These are phyloP conservation scores for Neolamprologus falcicula DNA, from an alignment of 2,113 vertebrate species.

Conservation along the genomic window DNA sequence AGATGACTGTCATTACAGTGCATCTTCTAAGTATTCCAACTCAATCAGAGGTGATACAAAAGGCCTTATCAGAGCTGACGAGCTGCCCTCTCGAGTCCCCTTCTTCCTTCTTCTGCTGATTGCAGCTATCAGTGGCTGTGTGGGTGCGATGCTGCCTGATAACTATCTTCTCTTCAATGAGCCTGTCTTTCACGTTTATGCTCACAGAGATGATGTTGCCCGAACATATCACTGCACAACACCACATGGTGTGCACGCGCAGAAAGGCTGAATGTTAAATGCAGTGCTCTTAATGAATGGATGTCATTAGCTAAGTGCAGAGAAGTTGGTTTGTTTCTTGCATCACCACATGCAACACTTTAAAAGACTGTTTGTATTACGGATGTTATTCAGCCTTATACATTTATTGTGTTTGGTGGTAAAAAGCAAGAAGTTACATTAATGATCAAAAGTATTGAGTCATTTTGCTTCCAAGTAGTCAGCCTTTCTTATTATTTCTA, in stretches of 20 bases:
- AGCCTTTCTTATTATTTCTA: background rate
- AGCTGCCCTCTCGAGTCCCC: slow-evolving; percentile 47
- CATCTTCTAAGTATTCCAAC: slow-evolving; percentile 42
- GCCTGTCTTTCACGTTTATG: background rate
- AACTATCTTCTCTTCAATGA: slow-evolving; percentile 15
- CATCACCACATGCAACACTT: background rate
- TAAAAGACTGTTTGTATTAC: background rate
- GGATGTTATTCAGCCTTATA: background rate
- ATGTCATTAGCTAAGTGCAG: background rate
- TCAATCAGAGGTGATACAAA: slow-evolving; percentile 56
- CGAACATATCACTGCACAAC: background rate
- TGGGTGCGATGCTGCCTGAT: slow-evolving; percentile 40
- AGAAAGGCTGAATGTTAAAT: background rate
- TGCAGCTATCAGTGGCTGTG: slow-evolving; percentile 53
- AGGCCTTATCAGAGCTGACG: slow-evolving; percentile 41
- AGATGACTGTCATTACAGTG: slow-evolving; percentile 38
- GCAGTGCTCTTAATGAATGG: background rate
- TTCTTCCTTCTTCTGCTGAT: slow-evolving; percentile 57
- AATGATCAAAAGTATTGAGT: background rate
- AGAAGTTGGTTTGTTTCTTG: background rate
- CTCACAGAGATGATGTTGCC: background rate
- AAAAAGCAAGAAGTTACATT: background rate
- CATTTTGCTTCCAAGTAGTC: background rate
- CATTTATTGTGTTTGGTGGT: background rate
- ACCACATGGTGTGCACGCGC: background rate